Percentiles rank a stretch among this genome's conserved stretches.
Evolutionary conservation across 2,888 invertebrate genomes (phyloP).

Genomic region (Oegoconia quadripuncta): DNA sequence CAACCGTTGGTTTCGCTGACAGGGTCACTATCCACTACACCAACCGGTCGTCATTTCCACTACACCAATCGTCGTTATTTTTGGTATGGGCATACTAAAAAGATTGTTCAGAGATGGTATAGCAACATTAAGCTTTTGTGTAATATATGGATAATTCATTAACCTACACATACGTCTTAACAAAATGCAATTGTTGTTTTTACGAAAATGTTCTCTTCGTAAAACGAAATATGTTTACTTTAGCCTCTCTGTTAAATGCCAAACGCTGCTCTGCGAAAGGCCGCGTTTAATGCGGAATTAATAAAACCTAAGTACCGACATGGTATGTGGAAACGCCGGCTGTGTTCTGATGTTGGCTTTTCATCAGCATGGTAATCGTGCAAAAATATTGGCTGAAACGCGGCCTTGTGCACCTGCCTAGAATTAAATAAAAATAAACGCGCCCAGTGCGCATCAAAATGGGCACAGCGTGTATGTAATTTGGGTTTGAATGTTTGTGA

Average conservation of each 20-base stretch:
- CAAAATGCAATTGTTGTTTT: not conserved
- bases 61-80: too few relatives aligned
- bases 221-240: not conserved
- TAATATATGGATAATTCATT: too few relatives aligned
- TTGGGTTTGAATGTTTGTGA: slow-evolving; percentile 53
- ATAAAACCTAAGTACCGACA: slow-evolving; percentile 40
- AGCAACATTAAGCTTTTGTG: too few relatives aligned
- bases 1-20: too few relatives aligned
- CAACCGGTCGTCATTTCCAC: too few relatives aligned
- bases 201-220: not conserved
- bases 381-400: slow-evolving; percentile 70
- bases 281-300: slow-evolving; percentile 46
- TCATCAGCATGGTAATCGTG: slow-evolving; percentile 77
- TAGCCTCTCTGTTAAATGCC: slow-evolving; percentile 3
- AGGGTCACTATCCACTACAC: too few relatives aligned
- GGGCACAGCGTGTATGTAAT: slow-evolving; percentile 49
- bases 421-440: slow-evolving; percentile 78
- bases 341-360: slow-evolving; percentile 69
- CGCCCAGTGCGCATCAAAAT: slow-evolving; percentile 53
- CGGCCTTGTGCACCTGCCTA: slow-evolving; percentile 63
- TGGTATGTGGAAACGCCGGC: slow-evolving; percentile 41
- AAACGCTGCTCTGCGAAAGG: slow-evolving; percentile 34
- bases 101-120: too few relatives aligned
- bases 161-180: too few relatives aligned
- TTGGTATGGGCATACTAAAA: too few relatives aligned